Evolutionary conservation across 1,140 invertebrate species (phyloP), one percentile per base, ranked within the genome.

Genomic region (Drosophila azteca): DNA sequence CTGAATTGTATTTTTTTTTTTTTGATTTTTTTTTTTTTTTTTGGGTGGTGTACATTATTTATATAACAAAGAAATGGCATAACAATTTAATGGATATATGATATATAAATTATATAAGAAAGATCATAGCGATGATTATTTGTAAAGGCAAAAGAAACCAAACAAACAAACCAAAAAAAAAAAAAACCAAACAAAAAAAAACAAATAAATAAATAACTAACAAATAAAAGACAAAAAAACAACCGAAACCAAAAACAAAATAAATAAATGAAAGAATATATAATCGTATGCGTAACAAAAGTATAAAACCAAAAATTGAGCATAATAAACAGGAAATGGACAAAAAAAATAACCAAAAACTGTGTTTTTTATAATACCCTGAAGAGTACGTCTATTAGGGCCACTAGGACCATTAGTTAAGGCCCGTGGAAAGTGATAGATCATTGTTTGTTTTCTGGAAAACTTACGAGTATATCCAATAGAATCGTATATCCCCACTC

Each of bases 231-330:
- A 8, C 9, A 39, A 39, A 55, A 45, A 54, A 55, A 65, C 51
- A 55, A 74, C 62, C 48, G 26, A 68, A 50, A 53, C 52, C 49
- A 53, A 50, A 52, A 70, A 70, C 31, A 49, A 54, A 77, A 60
- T 66, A 58, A 63, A 81, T 77, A 70, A 77, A 60, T 45, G 59
- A 70, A 71, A 62, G 52, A 55, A 78, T 81, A 87, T 81, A 81
- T 85, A 85, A 87, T 87, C 81, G 72, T 78, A 85, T 85, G 81
- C 77, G 74, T 85, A 85, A 85, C 77, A 81, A 74, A 77, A 81
- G 43, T 69, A 69, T 77, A 70, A 82, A 81, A 74, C 45, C 63
- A 57, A 82, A 70, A 82, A 74, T 82, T 82, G 79, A 82, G 60
- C 79, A 82, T 82, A 82, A 82, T 82, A 82, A 82, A 82, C 52